Base-by-base conservation (phyloP, 2,888 invertebrate genomes). In the Bibio marci region DNA sequence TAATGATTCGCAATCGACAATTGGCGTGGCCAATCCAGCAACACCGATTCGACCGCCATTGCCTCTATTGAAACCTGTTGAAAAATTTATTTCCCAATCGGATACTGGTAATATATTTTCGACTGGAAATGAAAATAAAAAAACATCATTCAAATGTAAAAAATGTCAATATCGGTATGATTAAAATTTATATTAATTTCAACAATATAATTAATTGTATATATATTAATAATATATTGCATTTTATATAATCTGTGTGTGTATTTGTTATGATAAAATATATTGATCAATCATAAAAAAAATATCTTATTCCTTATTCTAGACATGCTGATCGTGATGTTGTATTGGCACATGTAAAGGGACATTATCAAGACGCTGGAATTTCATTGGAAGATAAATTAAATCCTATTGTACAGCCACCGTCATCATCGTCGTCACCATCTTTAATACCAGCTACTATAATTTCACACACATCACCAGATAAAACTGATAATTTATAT, bases 111-210 rank as follows among this genome's bases (percentile, higher is more conserved):
- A 67, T 52, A 62, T 65, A 48, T 65, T 26, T 62, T 43, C 44
- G 52, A 44, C 55, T 66, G 62, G 51, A 73, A 66, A 51, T 18
- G 38, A 43, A 37, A 66, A 70, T 31, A 82, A 80, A 61, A 76
- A 76, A 52, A 81, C 80, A 12, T 62, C 80, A 49, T 87, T 87
- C 80, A 83, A 86, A 57, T 92, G 91, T 62, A 86, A 86, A 61
- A 82, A 82, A 54, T 92, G 91, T 61, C 76, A 79, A 56, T 90
- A 81, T 62, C 79, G 76, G 83, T 83, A 59, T 69, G 69, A 64
- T 39, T 33, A 39, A 39, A 25, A 27, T 15, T 40, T 28, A 19
- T 35, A 35, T 40, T 22, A 19, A 30, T n/a, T n/a, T n/a, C n/a
- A n/a, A n/a, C n/a, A n/a, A n/a, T n/a, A n/a, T n/a, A n/a, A n/a